Evolutionary conservation across 2,888 invertebrate genomes (phyloP).

Genomic region (Hirudinaria manillensis): DNA sequence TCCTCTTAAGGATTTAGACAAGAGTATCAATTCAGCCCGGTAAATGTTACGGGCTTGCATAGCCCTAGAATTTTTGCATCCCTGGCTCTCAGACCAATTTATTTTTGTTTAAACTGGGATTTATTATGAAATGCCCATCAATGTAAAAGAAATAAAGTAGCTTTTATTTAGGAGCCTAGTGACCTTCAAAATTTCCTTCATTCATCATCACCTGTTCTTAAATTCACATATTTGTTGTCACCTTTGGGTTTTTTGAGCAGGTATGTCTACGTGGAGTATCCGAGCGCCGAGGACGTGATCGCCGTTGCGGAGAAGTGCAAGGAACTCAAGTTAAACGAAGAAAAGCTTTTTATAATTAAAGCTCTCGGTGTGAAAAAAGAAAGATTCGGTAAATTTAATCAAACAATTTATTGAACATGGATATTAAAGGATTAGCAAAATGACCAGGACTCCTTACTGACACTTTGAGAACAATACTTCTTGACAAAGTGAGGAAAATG

Average conservation of each 20-base stretch:
- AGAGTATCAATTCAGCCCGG: conserved; percentile 21
- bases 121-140: too few relatives aligned
- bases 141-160: too few relatives aligned
- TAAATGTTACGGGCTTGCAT: conserved; percentile 23
- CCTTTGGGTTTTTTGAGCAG: conserved; percentile 12
- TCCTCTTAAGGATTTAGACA: conserved; percentile 25
- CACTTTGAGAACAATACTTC: conserved; percentile 31
- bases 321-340: conserved; percentile 29
- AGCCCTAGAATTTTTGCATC: conserved; percentile 20
- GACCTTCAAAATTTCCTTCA: too few relatives aligned
- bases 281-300: conserved; percentile 25
- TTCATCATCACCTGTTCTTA: too few relatives aligned
- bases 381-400: conserved; percentile 28
- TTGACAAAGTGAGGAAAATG: conserved; percentile 34
- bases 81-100: background rate
- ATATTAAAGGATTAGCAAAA: background rate
- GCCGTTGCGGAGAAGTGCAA: conserved; percentile 31
- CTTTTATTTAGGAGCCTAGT: too few relatives aligned
- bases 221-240: too few relatives aligned
- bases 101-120: too few relatives aligned
- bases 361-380: conserved; percentile 33
- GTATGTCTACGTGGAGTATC: conserved; percentile 35
- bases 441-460: conserved; percentile 32
- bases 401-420: background rate
- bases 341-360: conserved; percentile 35